These are phyloP conservation scores for Colletes gigas DNA, from an alignment of 1,140 invertebrate species.

Conservation along the genomic window DNA sequence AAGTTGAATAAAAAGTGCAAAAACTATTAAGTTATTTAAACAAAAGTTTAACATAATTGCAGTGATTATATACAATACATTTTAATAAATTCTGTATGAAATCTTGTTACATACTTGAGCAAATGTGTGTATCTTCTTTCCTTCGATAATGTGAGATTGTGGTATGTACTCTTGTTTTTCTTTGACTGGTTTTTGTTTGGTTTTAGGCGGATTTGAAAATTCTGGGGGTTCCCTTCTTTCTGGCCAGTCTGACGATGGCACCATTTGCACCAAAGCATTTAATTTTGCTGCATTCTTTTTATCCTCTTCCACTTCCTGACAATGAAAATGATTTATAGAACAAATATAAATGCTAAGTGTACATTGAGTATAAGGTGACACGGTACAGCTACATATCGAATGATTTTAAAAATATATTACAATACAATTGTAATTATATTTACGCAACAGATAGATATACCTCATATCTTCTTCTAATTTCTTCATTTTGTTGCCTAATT, in stretches of 20 bases:
- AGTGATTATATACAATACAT: too few species aligned
- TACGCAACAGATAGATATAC: slow-evolving; percentile 54
- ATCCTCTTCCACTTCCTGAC: slow-evolving; percentile 80
- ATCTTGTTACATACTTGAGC: slow-evolving; percentile 63
- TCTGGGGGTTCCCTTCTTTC: slow-evolving; percentile 78
- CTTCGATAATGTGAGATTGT: slow-evolving; percentile 64
- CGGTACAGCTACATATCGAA: slow-evolving; percentile 1
- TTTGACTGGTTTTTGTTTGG: slow-evolving; percentile 59
- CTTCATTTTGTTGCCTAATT: slow-evolving; percentile 79
- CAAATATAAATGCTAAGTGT: neutral
- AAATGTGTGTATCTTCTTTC: slow-evolving; percentile 75
- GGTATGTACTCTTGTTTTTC: slow-evolving; percentile 62
- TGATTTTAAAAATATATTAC: neutral
- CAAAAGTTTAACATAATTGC: neutral
- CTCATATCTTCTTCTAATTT: slow-evolving; percentile 78
- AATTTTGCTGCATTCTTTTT: slow-evolving; percentile 79
- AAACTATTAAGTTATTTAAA: too few species aligned
- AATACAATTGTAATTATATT: neutral
- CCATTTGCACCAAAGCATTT: slow-evolving; percentile 79
- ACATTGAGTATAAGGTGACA: too few species aligned
- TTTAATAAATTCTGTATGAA: neutral
- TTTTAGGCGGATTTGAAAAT: slow-evolving; percentile 66
- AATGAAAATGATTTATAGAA: slow-evolving; percentile 8
- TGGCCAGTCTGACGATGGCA: slow-evolving; percentile 76
- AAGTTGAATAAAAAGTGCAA: too few species aligned